Conservation (phyloP, 2,113 vertebrate species). For the Lucifuga dentata region DNA sequence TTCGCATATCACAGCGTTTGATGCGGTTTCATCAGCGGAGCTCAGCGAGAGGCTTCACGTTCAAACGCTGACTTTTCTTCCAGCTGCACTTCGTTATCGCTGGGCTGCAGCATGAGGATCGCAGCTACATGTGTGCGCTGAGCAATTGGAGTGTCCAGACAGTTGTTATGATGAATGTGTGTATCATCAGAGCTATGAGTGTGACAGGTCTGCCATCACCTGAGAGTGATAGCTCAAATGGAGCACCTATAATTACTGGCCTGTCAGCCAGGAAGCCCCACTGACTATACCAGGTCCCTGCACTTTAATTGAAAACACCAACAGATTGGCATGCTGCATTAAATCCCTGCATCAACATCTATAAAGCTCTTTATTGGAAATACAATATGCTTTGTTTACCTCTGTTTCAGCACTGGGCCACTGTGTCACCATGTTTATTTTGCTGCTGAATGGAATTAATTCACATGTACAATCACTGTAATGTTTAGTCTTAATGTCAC, state of each 20-base stretch:
- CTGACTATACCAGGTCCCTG: constrained; percentile 26
- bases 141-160: constrained; percentile 43
- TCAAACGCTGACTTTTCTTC: constrained; percentile 7
- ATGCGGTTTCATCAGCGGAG: background rate
- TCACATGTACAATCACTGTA: background rate
- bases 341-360: constrained; percentile 41
- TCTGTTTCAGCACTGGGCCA: background rate
- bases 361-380: constrained; percentile 36
- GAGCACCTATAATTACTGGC: constrained; percentile 75
- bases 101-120: background rate
- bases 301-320: constrained; percentile 67
- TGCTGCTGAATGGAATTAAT: constrained; percentile 6
- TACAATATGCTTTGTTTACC: constrained; percentile 29
- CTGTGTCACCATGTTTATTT: constrained; percentile 2
- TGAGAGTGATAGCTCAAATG: constrained; percentile 66
- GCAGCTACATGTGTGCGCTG: constrained; percentile 15
- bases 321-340: constrained; percentile 64
- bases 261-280: constrained; percentile 55
- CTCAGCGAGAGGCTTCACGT: constrained; percentile 5
- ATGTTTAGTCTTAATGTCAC: too few species aligned
- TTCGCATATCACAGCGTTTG: constrained; percentile 9
- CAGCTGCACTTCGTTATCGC: background rate
- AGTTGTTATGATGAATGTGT: constrained; percentile 59
- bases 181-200: constrained; percentile 56
- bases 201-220: constrained; percentile 73